A percentile compares a stretch with the other conserved stretches of the same genome.
These are phyloP conservation scores for Elysia chlorotica DNA, from an alignment of 1,140 invertebrate species.

Conservation along the genomic window DNA sequence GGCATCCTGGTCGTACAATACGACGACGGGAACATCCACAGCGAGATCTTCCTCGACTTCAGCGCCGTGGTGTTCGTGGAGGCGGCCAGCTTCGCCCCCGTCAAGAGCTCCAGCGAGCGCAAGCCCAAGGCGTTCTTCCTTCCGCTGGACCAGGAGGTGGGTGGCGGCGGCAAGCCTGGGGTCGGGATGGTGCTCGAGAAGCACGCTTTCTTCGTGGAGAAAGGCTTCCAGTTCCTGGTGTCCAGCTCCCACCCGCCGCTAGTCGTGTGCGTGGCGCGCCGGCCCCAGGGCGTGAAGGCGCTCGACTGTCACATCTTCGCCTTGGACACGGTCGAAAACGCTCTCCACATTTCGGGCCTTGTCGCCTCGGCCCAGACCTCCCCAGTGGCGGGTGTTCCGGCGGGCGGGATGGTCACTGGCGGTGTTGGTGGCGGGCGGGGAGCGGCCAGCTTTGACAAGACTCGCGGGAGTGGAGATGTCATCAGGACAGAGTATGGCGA, in stretches of 20 bases:
- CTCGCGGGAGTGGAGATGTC: slow-evolving; percentile 34
- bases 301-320: slow-evolving; percentile 48
- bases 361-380: slow-evolving; percentile 17
- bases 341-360: slow-evolving; percentile 31
- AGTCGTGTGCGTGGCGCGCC: slow-evolving; percentile 40
- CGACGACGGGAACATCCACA: slow-evolving; percentile 24
- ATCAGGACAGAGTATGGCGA: slow-evolving; percentile 39
- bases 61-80: slow-evolving; percentile 36
- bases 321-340: slow-evolving; percentile 34
- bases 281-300: slow-evolving; percentile 40
- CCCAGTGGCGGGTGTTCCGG: slow-evolving; percentile 1
- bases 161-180: too few species aligned
- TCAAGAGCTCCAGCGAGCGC: slow-evolving; percentile 34
- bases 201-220: slow-evolving; percentile 39
- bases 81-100: slow-evolving; percentile 34
- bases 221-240: slow-evolving; percentile 33
- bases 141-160: slow-evolving; percentile 40
- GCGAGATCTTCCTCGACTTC: slow-evolving; percentile 39
- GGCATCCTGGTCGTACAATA: slow-evolving; percentile 28
- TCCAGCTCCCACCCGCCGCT: slow-evolving; percentile 40
- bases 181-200: slow-evolving; percentile 32
- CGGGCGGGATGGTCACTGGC: background rate
- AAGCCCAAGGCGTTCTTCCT: slow-evolving; percentile 38
- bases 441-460: slow-evolving; percentile 28
- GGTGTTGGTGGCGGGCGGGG: slow-evolving; percentile 1